Percentiles rank a stretch among this genome's conserved stretches.
These are phyloP conservation scores for Acrocephalus scirpaceus DNA, from an alignment of 2,797 vertebrate genomes.

Conservation along the genomic window DNA sequence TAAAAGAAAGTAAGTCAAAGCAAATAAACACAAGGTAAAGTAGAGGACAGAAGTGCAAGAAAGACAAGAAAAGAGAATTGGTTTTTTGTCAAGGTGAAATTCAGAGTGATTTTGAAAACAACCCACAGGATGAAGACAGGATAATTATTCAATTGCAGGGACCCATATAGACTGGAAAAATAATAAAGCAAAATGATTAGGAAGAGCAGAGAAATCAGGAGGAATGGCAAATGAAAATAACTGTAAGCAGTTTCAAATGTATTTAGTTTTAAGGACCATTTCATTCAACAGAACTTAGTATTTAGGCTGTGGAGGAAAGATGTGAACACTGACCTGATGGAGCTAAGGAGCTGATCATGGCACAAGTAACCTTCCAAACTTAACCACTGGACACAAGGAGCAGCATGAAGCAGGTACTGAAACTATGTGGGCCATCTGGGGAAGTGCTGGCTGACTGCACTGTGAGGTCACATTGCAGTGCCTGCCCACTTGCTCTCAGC, in stretches of 20 bases:
- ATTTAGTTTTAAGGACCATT: neutral
- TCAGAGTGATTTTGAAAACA: constrained; percentile 17
- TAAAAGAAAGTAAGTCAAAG: neutral
- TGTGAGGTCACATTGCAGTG: neutral
- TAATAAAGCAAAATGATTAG: neutral
- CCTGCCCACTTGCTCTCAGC: neutral
- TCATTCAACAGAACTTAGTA: neutral
- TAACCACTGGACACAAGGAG: neutral
- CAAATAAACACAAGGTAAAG: constrained; percentile 19
- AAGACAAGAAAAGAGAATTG: neutral
- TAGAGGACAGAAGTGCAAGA: neutral
- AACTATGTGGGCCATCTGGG: neutral
- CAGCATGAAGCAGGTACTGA: neutral
- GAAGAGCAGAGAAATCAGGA: neutral
- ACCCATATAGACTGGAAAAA: neutral
- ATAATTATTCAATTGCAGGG: neutral
- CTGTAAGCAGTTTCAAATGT: neutral
- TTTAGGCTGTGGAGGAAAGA: neutral
- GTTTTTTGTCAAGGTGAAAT: neutral
- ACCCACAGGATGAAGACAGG: neutral
- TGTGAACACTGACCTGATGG: neutral
- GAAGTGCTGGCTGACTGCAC: neutral
- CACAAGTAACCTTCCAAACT: neutral
- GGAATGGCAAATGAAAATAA: neutral
- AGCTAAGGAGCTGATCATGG: neutral